phyloP scores from a whole-genome alignment of 2,113 vertebrate species.

The Macheiramphus alcinus region DNA sequence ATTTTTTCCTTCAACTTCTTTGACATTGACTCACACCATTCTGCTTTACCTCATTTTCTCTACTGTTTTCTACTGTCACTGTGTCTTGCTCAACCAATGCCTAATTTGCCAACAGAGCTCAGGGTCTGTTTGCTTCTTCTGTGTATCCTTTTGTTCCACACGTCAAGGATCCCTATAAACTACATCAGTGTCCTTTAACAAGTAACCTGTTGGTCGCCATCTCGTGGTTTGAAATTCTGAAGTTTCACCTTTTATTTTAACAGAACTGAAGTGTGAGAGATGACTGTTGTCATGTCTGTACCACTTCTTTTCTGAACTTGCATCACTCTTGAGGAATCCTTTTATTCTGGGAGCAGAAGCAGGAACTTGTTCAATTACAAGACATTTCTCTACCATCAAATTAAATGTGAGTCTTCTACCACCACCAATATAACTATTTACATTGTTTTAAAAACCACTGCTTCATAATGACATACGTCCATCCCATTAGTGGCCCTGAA shows the following conservation, averaged over 20 bases:
- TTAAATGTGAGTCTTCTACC: background rate
- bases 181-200: background rate
- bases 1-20: background rate
- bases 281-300: background rate
- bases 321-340: background rate
- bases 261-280: background rate
- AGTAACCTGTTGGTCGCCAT: background rate
- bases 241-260: background rate
- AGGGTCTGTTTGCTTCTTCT: background rate
- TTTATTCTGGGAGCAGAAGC: background rate
- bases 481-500: background rate
- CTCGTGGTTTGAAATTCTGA: background rate
- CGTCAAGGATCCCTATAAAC: background rate
- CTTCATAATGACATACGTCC: background rate
- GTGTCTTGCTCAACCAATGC: background rate
- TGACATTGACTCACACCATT: background rate
- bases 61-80: background rate
- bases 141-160: background rate
- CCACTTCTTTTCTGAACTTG: background rate
- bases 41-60: background rate
- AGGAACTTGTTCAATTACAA: background rate
- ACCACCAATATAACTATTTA: background rate
- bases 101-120: background rate
- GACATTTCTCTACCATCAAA: background rate
- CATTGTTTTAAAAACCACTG: background rate